Conservation (phyloP, 2,888 invertebrate species). For the Andricus curvator region DNA sequence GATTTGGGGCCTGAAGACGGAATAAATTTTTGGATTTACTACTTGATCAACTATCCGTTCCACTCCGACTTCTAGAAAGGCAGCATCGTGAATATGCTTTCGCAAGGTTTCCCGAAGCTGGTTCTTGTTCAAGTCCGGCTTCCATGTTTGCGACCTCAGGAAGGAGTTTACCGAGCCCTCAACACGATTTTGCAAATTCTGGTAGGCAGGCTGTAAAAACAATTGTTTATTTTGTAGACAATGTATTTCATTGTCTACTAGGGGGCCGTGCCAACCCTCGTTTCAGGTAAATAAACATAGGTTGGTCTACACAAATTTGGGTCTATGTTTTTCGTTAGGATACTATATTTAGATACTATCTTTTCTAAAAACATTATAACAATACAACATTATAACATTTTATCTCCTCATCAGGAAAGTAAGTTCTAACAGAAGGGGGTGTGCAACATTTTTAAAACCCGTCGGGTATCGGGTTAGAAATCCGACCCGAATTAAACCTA, state of each 20-base stretch:
- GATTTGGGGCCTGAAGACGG: conserved; percentile 93
- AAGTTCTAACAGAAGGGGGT: too few relatives aligned
- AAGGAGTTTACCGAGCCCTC: conserved; percentile 93
- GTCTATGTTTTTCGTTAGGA: too few relatives aligned
- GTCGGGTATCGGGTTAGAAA: too few relatives aligned
- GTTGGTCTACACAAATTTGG: too few relatives aligned
- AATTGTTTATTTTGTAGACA: conserved; percentile 8
- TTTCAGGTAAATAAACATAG: too few relatives aligned
- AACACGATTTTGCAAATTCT: conserved; percentile 93
- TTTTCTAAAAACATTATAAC: too few relatives aligned
- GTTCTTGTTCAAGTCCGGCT: conserved; percentile 93
- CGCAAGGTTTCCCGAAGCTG: conserved; percentile 93
- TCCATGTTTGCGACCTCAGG: conserved; percentile 90
- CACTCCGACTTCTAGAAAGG: conserved; percentile 93
- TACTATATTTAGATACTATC: too few relatives aligned
- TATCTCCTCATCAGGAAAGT: too few relatives aligned
- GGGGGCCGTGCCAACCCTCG: too few relatives aligned
- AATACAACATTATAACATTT: too few relatives aligned
- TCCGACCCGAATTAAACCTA: too few relatives aligned
- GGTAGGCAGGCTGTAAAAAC: conserved; percentile 89
- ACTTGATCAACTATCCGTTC: conserved; percentile 98
- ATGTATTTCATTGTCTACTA: not conserved
- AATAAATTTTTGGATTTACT: conserved; percentile 94
- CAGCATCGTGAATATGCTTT: conserved; percentile 93
- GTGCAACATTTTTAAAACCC: too few relatives aligned